A percentile compares a stretch with the other conserved stretches of the same genome.
phyloP scores from a whole-genome alignment of 2,888 invertebrate genomes.

The Dendrolimus houi region DNA sequence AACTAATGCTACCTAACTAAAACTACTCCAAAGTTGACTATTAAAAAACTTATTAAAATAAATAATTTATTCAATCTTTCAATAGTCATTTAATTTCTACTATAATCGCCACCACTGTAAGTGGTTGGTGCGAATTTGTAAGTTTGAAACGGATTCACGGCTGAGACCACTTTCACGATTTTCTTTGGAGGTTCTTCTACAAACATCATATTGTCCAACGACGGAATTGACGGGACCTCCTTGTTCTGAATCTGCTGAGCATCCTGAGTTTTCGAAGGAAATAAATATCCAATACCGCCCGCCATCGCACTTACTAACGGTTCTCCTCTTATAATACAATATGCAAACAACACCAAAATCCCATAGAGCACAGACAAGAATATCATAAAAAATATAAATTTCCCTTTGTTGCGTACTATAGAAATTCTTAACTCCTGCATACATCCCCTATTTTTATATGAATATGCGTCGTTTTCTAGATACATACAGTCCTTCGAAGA shows the following conservation, averaged over 20 bases:
- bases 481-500: conserved; percentile 37
- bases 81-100: too few species aligned
- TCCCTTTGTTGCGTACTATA: conserved; percentile 36
- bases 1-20: too few species aligned
- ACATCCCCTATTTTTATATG: conserved; percentile 42
- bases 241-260: conserved; percentile 9
- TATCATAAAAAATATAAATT: conserved; percentile 39
- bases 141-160: conserved; percentile 45
- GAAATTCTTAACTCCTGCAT: conserved; percentile 35
- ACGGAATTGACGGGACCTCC: conserved; percentile 22
- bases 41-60: too few species aligned
- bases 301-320: conserved; percentile 38
- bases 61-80: too few species aligned
- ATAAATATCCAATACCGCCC: conserved; percentile 17
- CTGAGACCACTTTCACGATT: conserved; percentile 51
- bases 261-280: conserved; percentile 21
- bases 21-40: too few species aligned
- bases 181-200: conserved; percentile 50
- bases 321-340: conserved; percentile 46
- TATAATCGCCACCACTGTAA: conserved; percentile 16
- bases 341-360: conserved; percentile 43
- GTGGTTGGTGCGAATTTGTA: conserved; percentile 40
- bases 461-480: conserved; percentile 19
- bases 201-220: conserved; percentile 43
- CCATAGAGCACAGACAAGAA: conserved; percentile 29